These are phyloP conservation scores for Melanargia galathea DNA, from an alignment of 2,888 invertebrate species.

Conservation along the genomic window DNA sequence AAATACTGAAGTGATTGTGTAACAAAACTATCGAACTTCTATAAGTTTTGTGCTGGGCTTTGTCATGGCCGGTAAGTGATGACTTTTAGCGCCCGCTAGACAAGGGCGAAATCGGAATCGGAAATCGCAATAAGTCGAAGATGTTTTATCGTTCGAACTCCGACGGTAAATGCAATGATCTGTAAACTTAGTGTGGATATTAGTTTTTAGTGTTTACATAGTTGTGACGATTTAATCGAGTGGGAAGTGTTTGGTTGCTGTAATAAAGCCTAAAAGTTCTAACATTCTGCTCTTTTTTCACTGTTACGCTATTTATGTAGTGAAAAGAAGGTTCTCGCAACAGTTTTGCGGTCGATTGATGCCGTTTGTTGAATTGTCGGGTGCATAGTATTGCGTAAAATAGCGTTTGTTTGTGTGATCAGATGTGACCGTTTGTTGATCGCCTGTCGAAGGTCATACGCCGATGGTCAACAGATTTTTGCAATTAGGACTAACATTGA, in stretches of 20 bases:
- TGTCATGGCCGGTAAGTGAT: constrained; percentile 92
- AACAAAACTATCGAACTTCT: constrained; percentile 78
- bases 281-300: constrained; percentile 67
- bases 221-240: constrained; percentile 63
- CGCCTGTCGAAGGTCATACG: constrained; percentile 55
- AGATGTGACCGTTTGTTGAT: constrained; percentile 66
- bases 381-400: constrained; percentile 47
- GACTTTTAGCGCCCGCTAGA: constrained; percentile 81
- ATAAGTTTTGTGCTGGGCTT: constrained; percentile 83
- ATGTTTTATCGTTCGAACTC: constrained; percentile 83
- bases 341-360: constrained; percentile 51
- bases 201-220: constrained; percentile 74
- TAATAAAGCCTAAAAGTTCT: constrained; percentile 65
- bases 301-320: constrained; percentile 58
- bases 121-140: constrained; percentile 82
- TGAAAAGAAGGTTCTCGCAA: constrained; percentile 62
- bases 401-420: constrained; percentile 59
- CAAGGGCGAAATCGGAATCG: constrained; percentile 82
- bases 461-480: constrained; percentile 53
- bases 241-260: constrained; percentile 74
- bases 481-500: constrained; percentile 41
- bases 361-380: constrained; percentile 33
- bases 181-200: constrained; percentile 79
- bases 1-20: constrained; percentile 79
- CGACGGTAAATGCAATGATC: constrained; percentile 83